Evolutionary conservation across 2,113 vertebrate genomes (phyloP).

Genomic region (Capra hircus): DNA sequence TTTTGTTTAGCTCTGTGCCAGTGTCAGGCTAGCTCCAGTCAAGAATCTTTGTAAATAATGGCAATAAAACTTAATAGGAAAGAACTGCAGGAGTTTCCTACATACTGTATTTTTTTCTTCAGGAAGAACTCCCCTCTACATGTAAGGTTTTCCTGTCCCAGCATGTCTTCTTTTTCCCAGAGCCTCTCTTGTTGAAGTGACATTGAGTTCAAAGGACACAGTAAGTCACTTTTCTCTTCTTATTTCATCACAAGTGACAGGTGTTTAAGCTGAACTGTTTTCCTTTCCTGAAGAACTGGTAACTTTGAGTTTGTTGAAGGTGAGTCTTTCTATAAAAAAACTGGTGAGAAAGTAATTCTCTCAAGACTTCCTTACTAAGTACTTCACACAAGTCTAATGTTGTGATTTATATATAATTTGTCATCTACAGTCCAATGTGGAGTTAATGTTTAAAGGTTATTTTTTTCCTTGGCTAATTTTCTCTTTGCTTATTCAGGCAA

Average conservation of each 20-base stretch:
- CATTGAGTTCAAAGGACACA: slow-evolving; percentile 35
- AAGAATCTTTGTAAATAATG: slow-evolving; percentile 16
- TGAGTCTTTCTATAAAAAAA: slow-evolving; percentile 24
- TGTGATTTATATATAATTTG: slow-evolving; percentile 46
- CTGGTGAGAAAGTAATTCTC: slow-evolving; percentile 27
- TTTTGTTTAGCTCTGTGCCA: slow-evolving; percentile 37
- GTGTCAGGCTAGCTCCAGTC: not conserved
- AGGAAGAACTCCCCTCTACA: not conserved
- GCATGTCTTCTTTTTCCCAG: not conserved
- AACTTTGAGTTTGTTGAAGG: slow-evolving; percentile 60
- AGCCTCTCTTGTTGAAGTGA: not conserved
- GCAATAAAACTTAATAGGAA: slow-evolving; percentile 2
- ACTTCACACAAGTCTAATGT: not conserved
- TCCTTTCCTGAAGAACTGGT: slow-evolving; percentile 50
- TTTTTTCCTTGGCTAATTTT: slow-evolving; percentile 53
- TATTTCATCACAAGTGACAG: slow-evolving; percentile 42
- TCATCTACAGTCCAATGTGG: slow-evolving; percentile 39
- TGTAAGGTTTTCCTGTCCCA: not conserved
- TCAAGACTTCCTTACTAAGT: slow-evolving; percentile 35
- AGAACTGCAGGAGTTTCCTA: not conserved
- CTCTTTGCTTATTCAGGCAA: slow-evolving; percentile 64
- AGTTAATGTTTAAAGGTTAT: slow-evolving; percentile 57
- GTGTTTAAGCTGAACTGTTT: slow-evolving; percentile 54
- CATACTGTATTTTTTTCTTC: not conserved
- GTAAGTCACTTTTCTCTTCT: slow-evolving; percentile 16